Base-by-base conservation (phyloP, 2,797 vertebrate genomes). In the Macropodus opercularis region DNA sequence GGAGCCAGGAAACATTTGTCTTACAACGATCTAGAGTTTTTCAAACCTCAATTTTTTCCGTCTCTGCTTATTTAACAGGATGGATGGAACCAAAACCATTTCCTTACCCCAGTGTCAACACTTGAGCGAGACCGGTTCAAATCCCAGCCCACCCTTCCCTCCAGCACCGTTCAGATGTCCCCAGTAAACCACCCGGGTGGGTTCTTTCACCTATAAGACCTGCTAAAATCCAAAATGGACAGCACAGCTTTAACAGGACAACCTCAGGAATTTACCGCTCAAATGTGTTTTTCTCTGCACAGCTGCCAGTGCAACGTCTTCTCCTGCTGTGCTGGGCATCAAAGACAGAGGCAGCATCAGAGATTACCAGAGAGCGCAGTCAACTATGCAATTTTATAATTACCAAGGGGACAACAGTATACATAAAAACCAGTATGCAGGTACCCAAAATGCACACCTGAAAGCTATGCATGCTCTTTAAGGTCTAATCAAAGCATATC, bases 11-110 rank as follows among this genome's bases (percentile, higher is more conserved):
- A 6, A 3, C 8, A 35, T 14, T 2, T 6, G 14, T n/a, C 34
- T 6, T 36, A 8, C 7, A n/a, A n/a, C n/a, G n/a, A n/a, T n/a
- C n/a, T n/a, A n/a, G n/a, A 17, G 23, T 50, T 32, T 35, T 50
- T 72, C 35, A 44, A 50, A 79, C 29, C 15, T 8, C 19, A 18
- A 8, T 2, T 14, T 19, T 27, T 7, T 26, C 31, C 5, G 13
- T 41, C 27, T 59, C 27, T 60, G 8, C 35, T 55, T 24, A 22
- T 6, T 23, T 3, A 5, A 65, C 82, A 99, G 98, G 97, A 99
- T 24, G 98, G 98, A 71, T 99, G 98, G 98, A 99, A 94, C 92
- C 98, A 99, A 87, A 98, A 96, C 92, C 96, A 99, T 87, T 99
- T 99, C 90, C 93, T 99, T 84, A 99, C 97, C 27, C 97, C 97